Evolutionary conservation across 2,113 vertebrate genomes (phyloP).

Genomic region (Leucopsar rothschildi): DNA sequence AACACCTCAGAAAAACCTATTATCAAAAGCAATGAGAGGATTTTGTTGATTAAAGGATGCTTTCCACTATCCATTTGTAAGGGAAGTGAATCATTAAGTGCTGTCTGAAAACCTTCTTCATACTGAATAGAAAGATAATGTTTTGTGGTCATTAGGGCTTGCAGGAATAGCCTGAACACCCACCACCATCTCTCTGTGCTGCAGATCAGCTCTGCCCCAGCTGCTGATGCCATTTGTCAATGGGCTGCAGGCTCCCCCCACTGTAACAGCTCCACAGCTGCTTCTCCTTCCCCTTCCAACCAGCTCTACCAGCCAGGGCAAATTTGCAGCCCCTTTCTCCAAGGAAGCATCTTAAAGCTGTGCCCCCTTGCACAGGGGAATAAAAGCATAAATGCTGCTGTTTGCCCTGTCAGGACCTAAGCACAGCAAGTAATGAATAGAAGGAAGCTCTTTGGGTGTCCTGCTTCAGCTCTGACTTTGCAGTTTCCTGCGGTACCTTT

Average conservation of each 20-base stretch:
- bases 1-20: neutral
- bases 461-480: neutral
- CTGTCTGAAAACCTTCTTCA: neutral
- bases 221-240: neutral
- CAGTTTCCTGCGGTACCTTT: neutral
- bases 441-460: neutral
- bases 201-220: neutral
- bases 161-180: neutral
- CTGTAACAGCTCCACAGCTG: neutral
- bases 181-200: neutral
- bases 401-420: conserved; percentile 1
- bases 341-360: neutral
- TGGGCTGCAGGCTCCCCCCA: neutral
- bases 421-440: conserved; percentile 12
- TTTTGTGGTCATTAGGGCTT: neutral
- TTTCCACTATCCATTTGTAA: neutral
- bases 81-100: neutral
- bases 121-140: neutral
- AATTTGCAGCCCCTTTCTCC: neutral
- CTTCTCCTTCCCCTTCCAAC: neutral
- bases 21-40: neutral
- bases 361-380: neutral
- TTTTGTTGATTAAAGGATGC: conserved; percentile 6
- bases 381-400: neutral
- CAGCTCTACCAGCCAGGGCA: neutral